phyloP scores from a whole-genome alignment of 64 coral and sea anemone species.

The Stichodactyla helianthus region DNA sequence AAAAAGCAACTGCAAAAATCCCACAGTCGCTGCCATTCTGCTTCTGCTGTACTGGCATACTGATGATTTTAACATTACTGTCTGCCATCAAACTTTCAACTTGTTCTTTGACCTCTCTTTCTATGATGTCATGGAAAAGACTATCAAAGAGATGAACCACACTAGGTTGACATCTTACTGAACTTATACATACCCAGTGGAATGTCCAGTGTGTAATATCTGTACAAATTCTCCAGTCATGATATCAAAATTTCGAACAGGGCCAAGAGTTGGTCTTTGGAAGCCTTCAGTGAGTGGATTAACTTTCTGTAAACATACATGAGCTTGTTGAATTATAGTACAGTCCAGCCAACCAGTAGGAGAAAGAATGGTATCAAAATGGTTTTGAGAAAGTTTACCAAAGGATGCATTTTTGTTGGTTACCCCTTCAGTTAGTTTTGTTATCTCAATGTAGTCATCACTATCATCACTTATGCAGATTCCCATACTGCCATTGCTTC shows the following conservation, averaged over 20 bases:
- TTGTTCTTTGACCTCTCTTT: slow-evolving; percentile 11
- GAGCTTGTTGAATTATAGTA: slow-evolving; percentile 23
- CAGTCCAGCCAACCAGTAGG: slow-evolving; percentile 49
- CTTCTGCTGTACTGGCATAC: slow-evolving; percentile 21
- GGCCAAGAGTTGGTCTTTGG: slow-evolving; percentile 22
- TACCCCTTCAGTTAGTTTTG: slow-evolving; percentile 17
- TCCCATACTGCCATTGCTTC: not conserved
- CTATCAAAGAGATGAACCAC: slow-evolving; percentile 36
- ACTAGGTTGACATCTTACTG: slow-evolving; percentile 16
- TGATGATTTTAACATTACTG: not conserved
- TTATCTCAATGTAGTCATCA: slow-evolving; percentile 29
- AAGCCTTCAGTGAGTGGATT: slow-evolving; percentile 30
- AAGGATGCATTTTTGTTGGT: slow-evolving; percentile 24
- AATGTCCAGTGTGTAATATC: slow-evolving; percentile 31
- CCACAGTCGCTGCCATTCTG: slow-evolving; percentile 39
- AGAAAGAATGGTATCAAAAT: slow-evolving; percentile 34
- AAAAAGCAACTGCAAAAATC: slow-evolving; percentile 24
- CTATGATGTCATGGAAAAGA: slow-evolving; percentile 26
- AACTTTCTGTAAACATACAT: slow-evolving; percentile 3
- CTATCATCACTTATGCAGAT: not conserved
- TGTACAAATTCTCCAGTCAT: slow-evolving; percentile 38
- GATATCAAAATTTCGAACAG: slow-evolving; percentile 29
- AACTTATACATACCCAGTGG: slow-evolving; percentile 39
- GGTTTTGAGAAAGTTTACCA: not conserved
- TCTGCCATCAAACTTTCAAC: slow-evolving; percentile 16